Evolutionary conservation across 2,888 invertebrate species (phyloP).

Genomic region (Drosophila paramelanica): DNA sequence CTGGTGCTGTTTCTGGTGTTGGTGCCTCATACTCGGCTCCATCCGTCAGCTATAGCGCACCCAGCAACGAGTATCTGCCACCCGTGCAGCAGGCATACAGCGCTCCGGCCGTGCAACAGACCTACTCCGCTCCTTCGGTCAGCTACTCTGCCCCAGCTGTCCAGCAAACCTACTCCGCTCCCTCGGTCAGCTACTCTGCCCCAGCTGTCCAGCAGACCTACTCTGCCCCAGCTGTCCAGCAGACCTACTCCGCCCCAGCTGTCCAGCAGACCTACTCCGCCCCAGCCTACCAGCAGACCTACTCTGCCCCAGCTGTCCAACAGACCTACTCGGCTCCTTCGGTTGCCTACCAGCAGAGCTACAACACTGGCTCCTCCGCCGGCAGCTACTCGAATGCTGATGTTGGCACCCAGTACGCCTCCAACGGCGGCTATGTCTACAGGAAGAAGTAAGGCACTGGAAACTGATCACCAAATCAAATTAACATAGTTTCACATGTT

Average conservation of each 20-base stretch:
- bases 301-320: conserved; percentile 26
- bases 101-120: conserved; percentile 52
- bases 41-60: conserved; percentile 45
- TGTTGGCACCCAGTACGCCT: conserved; percentile 81
- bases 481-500: conserved; percentile 24
- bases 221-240: conserved; percentile 32
- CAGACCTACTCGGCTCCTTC: conserved; percentile 39
- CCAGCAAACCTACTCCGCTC: conserved; percentile 47
- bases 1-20: too few relatives aligned
- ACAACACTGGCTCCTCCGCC: conserved; percentile 53
- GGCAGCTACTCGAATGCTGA: conserved; percentile 61
- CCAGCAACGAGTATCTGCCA: conserved; percentile 44
- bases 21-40: conserved; percentile 44
- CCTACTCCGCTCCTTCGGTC: conserved; percentile 39
- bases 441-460: conserved; percentile 76
- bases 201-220: conserved; percentile 56
- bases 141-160: conserved; percentile 27
- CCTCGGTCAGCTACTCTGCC: conserved; percentile 54
- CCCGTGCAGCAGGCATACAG: conserved; percentile 54
- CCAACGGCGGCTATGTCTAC: conserved; percentile 84
- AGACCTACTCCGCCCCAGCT: conserved; percentile 54
- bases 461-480: conserved; percentile 56
- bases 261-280: conserved; percentile 51
- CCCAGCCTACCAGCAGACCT: conserved; percentile 19
- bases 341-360: conserved; percentile 36